Evolutionary conservation across 2,797 vertebrate species (phyloP).

Genomic region (Sorex maritimensis): DNA sequence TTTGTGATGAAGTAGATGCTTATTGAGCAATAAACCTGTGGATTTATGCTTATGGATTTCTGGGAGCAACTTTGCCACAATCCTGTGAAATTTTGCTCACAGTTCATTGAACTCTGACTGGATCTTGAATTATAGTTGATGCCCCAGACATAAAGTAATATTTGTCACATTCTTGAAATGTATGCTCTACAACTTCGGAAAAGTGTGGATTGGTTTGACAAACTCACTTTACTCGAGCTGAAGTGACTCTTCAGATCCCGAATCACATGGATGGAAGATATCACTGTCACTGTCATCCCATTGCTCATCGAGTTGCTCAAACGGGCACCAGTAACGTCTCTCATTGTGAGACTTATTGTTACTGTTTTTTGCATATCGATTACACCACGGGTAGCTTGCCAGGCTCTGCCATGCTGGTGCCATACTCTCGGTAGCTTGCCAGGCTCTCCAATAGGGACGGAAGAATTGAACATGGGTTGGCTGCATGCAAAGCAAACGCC

Average conservation of each 20-base stretch:
- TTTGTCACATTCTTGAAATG: conserved; percentile 84
- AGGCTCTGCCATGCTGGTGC: too few species aligned
- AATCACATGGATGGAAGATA: conserved; percentile 46
- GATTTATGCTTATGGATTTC: conserved; percentile 84
- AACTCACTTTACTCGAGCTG: conserved; percentile 46
- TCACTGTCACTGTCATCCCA: too few species aligned
- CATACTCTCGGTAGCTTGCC: too few species aligned
- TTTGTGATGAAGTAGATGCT: conserved; percentile 74
- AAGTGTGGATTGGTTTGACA: conserved; percentile 73
- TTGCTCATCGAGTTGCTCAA: too few species aligned
- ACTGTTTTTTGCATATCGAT: too few species aligned
- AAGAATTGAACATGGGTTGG: too few species aligned
- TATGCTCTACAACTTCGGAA: conserved; percentile 80
- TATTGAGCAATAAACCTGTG: conserved; percentile 80
- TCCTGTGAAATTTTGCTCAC: conserved; percentile 83
- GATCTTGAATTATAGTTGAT: conserved; percentile 84
- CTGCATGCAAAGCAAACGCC: too few species aligned
- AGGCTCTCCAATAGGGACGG: too few species aligned
- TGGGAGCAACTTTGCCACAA: conserved; percentile 78
- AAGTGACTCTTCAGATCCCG: conserved; percentile 59
- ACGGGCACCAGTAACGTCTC: too few species aligned
- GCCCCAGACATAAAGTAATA: conserved; percentile 85
- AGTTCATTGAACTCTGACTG: conserved; percentile 83
- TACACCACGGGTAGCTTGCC: too few species aligned
- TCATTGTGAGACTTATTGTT: too few species aligned